phyloP scores from a whole-genome alignment of 1,140 invertebrate species.

The Pseudoatta argentina region DNA sequence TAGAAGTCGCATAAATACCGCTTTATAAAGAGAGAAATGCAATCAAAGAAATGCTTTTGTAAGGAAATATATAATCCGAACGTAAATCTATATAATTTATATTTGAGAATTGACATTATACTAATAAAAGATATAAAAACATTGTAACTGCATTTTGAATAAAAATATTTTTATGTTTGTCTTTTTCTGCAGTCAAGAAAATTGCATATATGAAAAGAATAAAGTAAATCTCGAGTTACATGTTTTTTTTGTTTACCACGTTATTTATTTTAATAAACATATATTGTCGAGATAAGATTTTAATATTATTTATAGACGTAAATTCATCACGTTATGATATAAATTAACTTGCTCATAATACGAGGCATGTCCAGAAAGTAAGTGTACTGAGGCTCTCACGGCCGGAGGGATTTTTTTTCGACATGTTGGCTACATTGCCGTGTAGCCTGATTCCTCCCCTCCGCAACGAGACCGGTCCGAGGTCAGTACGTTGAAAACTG shows the following conservation, averaged over 20 bases:
- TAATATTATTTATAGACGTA: not conserved
- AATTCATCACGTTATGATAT: not conserved
- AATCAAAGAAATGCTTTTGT: constrained; percentile 23
- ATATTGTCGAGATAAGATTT: not conserved
- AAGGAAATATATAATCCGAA: not conserved
- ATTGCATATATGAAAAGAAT: not conserved
- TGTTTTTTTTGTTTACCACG: not conserved
- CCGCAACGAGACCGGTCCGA: too few species aligned
- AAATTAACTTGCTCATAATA: not conserved
- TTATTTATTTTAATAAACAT: not conserved
- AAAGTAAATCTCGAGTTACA: not conserved
- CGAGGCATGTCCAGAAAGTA: too few species aligned
- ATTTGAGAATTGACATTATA: too few species aligned
- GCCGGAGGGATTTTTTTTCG: too few species aligned
- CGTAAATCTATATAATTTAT: not conserved
- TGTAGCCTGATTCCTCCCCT: too few species aligned
- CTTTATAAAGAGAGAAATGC: constrained; percentile 44
- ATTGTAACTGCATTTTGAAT: not conserved
- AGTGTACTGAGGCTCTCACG: too few species aligned
- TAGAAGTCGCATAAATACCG: constrained; percentile 44
- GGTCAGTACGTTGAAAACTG: too few species aligned
- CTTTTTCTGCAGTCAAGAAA: not conserved
- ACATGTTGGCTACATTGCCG: too few species aligned
- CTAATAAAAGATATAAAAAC: not conserved
- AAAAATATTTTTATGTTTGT: not conserved